Conservation (phyloP, 2,888 invertebrate genomes). For the Sinotaia quadrata region DNA sequence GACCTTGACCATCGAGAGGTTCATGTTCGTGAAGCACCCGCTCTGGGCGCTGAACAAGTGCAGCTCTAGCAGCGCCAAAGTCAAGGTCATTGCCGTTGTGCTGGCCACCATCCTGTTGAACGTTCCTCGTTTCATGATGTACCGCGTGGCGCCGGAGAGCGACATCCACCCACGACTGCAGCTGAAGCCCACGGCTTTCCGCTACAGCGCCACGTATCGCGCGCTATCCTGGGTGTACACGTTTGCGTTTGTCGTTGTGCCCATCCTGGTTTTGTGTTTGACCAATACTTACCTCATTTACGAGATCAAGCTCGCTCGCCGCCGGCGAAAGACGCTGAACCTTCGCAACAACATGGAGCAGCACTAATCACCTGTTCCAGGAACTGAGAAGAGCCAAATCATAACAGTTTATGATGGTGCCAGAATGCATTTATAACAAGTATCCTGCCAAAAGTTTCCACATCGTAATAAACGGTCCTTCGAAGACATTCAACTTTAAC, state of each 20-base stretch:
- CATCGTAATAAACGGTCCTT: no score
- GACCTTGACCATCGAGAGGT: slow-evolving; percentile 64
- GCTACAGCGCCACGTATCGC: slow-evolving; percentile 40
- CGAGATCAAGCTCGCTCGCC: slow-evolving; percentile 53
- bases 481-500: no score
- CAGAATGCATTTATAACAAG: no score
- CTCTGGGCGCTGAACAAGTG: slow-evolving; percentile 62
- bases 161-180: slow-evolving; percentile 13
- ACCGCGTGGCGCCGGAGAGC: slow-evolving; percentile 38
- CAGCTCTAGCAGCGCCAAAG: slow-evolving; percentile 55
- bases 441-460: no score
- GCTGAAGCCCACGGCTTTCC: slow-evolving; percentile 52
- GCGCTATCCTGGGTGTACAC: slow-evolving; percentile 59
- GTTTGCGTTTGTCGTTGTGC: slow-evolving; percentile 55
- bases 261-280: slow-evolving; percentile 50
- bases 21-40: slow-evolving; percentile 60
- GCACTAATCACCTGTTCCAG: no score
- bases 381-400: no score
- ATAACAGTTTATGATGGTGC: no score
- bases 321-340: slow-evolving; percentile 46
- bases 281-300: slow-evolving; percentile 60
- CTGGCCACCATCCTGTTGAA: slow-evolving; percentile 51
- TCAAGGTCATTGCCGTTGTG: slow-evolving; percentile 53
- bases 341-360: slow-evolving; percentile 54
- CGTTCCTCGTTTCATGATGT: slow-evolving; percentile 59